These are phyloP conservation scores for Puffinus mauretanicus DNA, from an alignment of 2,113 vertebrate genomes.

Conservation along the genomic window DNA sequence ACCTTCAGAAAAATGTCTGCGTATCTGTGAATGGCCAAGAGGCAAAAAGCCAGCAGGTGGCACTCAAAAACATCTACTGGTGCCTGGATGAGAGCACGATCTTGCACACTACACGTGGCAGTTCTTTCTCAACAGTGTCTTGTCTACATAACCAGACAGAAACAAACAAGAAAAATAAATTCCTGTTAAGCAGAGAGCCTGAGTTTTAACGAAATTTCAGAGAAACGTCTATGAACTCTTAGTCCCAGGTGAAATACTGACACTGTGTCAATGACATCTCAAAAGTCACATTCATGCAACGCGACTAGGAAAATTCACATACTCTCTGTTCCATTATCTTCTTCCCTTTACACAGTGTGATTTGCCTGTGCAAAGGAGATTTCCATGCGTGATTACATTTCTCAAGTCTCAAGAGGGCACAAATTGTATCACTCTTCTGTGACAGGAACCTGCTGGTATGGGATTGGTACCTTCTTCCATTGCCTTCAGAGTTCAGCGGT, in stretches of 20 bases:
- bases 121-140: background rate
- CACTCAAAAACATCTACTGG: background rate
- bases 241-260: background rate
- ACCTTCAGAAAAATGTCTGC: background rate
- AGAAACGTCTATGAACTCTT: background rate
- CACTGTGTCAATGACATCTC: background rate
- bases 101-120: background rate
- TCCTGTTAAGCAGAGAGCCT: background rate
- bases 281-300: background rate
- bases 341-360: background rate
- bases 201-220: background rate
- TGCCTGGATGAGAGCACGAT: background rate
- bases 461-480: background rate
- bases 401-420: background rate
- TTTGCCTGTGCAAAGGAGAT: background rate
- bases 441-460: background rate
- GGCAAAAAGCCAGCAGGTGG: constrained; percentile 21
- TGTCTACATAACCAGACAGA: background rate
- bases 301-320: background rate
- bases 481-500: background rate
- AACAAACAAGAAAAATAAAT: background rate
- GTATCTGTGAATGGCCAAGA: background rate
- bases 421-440: background rate
- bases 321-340: background rate
- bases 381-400: background rate